Conservation (phyloP, 30 jellyfish, hydroid and myxozoan genomes). For the Pseudorhiza aurosa region DNA sequence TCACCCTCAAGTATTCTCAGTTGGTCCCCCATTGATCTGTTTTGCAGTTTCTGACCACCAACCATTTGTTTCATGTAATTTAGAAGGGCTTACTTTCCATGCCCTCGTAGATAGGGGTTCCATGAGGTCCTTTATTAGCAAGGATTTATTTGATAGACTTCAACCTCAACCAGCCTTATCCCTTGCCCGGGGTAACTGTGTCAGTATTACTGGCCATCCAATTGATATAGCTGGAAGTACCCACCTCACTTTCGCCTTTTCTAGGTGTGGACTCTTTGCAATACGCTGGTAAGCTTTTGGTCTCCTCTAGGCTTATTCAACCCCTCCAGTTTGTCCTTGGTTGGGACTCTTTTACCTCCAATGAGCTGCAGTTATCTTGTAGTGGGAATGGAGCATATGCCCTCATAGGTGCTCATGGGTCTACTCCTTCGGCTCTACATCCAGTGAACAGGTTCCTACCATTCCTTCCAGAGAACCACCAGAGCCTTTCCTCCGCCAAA, state of each 20-base stretch:
- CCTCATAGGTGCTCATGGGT: constrained; percentile 6
- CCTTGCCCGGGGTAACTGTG: too few relatives aligned
- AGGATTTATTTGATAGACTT: too few relatives aligned
- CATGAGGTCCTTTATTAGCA: too few relatives aligned
- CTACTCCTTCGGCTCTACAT: not conserved
- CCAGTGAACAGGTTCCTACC: too few relatives aligned
- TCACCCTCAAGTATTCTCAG: too few relatives aligned
- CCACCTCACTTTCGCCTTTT: not conserved
- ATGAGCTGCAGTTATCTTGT: not conserved
- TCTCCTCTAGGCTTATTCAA: not conserved
- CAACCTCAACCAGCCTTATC: too few relatives aligned
- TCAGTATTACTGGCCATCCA: too few relatives aligned
- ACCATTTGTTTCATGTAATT: too few relatives aligned
- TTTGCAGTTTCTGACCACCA: too few relatives aligned
- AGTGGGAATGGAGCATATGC: not conserved
- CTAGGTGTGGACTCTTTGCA: constrained; percentile 4
- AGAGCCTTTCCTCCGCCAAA: not conserved
- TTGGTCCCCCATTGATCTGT: too few relatives aligned
- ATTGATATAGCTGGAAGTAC: constrained; percentile 7
- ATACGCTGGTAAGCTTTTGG: constrained; percentile 7
- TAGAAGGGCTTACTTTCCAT: too few relatives aligned
- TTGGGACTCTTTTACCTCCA: constrained; percentile 36
- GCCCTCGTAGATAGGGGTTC: too few relatives aligned
- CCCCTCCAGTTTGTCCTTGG: constrained; percentile 25
- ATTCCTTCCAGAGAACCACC: not conserved